These are phyloP conservation scores for Tetranychus truncatus DNA, from an alignment of 2,888 invertebrate genomes.

Conservation along the genomic window DNA sequence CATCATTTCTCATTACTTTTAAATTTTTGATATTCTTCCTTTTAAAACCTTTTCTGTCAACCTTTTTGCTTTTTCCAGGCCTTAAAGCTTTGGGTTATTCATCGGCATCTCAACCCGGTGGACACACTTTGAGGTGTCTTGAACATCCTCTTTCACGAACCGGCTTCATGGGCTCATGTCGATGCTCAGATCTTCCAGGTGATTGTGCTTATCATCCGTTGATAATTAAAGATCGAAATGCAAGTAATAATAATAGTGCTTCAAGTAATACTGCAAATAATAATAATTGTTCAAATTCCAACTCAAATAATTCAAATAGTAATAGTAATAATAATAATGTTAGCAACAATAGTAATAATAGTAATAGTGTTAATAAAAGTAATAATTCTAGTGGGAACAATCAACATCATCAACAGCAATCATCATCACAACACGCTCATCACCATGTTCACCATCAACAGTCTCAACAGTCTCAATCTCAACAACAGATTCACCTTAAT, in stretches of 20 bases:
- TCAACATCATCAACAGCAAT: slow-evolving; percentile 4
- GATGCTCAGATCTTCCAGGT: neutral
- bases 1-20: neutral
- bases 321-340: slow-evolving; percentile 14
- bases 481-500: neutral
- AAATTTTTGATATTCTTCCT: neutral
- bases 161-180: neutral
- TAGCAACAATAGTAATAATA: slow-evolving; percentile 12
- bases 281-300: neutral
- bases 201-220: neutral
- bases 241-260: slow-evolving; percentile 2
- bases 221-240: neutral
- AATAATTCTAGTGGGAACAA: slow-evolving; percentile 7
- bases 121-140: neutral
- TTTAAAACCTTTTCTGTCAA: neutral
- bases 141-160: neutral
- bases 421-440: neutral
- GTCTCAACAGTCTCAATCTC: neutral
- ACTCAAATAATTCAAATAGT: neutral
- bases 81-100: neutral
- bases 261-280: slow-evolving; percentile 13
- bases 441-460: too few species aligned
- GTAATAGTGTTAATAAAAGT: neutral
- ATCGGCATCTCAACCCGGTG: neutral
- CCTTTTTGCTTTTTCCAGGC: neutral